A percentile compares a stretch with the other conserved stretches of the same genome.
Evolutionary conservation across 2,888 invertebrate species (phyloP).

Genomic region (Pediacus dermestoides): DNA sequence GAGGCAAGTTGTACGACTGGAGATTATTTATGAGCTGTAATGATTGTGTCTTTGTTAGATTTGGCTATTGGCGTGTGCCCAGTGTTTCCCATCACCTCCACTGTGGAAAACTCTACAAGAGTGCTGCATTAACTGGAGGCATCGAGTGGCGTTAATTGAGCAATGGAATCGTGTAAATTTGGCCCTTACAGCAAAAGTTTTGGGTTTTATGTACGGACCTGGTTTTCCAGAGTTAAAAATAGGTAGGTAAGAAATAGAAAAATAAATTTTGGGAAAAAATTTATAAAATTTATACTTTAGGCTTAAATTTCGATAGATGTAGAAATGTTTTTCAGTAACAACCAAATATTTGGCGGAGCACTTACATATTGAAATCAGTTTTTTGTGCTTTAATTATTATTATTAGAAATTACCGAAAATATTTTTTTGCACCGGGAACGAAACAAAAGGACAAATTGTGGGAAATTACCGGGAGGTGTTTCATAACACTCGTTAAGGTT

Average conservation of each 20-base stretch:
- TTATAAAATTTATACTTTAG: too few relatives aligned
- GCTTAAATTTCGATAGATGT: too few relatives aligned
- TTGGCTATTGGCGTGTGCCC: conserved; percentile 71
- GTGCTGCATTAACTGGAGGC: conserved; percentile 91
- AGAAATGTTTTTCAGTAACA: too few relatives aligned
- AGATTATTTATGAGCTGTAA: too few relatives aligned
- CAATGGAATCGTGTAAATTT: conserved; percentile 95
- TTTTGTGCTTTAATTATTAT: too few relatives aligned
- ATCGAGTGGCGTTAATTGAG: conserved; percentile 86
- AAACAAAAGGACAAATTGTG: too few relatives aligned
- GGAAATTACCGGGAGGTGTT: too few relatives aligned
- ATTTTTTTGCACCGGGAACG: conserved; percentile 10
- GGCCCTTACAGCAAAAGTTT: conserved; percentile 77
- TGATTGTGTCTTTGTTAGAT: conserved; percentile 44
- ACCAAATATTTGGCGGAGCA: too few relatives aligned
- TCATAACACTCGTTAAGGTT: too few relatives aligned
- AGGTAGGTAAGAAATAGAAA: too few relatives aligned
- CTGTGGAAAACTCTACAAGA: conserved; percentile 93
- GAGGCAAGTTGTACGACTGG: conserved; percentile 64
- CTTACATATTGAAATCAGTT: too few relatives aligned
- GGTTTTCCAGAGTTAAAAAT: conserved; percentile 77
- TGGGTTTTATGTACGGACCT: conserved; percentile 86
- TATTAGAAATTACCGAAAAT: conserved; percentile 2
- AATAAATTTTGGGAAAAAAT: too few relatives aligned
- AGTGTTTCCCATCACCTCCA: conserved; percentile 91